Evolutionary conservation across 30 jellyfish, hydroid and myxozoan species (phyloP), one percentile per base, ranked within the genome.

Genomic region (Turritopsis rubra): DNA sequence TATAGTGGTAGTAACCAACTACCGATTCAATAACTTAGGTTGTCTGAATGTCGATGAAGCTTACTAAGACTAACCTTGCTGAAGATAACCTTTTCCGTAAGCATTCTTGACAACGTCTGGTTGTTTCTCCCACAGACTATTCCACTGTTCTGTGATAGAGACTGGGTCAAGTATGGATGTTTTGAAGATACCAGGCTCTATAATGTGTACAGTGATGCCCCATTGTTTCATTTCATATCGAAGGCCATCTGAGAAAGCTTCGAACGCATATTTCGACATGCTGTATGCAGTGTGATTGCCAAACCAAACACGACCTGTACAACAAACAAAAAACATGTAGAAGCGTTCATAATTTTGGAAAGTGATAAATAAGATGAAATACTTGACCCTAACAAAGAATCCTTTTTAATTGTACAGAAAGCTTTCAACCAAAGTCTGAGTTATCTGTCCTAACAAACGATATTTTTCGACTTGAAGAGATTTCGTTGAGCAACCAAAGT

Each of bases 121-220:
- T 74, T 74, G 82, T 74, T 74, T 26, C 7, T 74, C 21, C 82
- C 82, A 74, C 24, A 74, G 9, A n/a, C n/a, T n/a, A 21, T 29
- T 22, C 82, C 82, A 74, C 13, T 74, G 65, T n/a, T 29, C 26
- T 13, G 7, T 16, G 29, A 66, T 66, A 66, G 28, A n/a, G 27
- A 23, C 82, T 29, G 24, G 54, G 41, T 74, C 82, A 19, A 74
- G 41, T 9, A 74, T 74, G 0, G 31, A 53, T 24, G 90, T 84
- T 24, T 22, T 52, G 53, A 73, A 84, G 28, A 75, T 21, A 8
- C 89, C 89, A 24, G 90, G 90, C 66, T 84, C 88, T 21, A 84
- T 72, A 16, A 24, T 31, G 75, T 84, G 90, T 18, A 84, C 88
- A 0, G 90, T 16, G 21, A 84, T 41, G 54, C 82, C 89, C 88